Percentiles rank a stretch among this genome's conserved stretches.
Conservation (phyloP, 2,888 invertebrate species). For the Cryptocephalus moraei region DNA sequence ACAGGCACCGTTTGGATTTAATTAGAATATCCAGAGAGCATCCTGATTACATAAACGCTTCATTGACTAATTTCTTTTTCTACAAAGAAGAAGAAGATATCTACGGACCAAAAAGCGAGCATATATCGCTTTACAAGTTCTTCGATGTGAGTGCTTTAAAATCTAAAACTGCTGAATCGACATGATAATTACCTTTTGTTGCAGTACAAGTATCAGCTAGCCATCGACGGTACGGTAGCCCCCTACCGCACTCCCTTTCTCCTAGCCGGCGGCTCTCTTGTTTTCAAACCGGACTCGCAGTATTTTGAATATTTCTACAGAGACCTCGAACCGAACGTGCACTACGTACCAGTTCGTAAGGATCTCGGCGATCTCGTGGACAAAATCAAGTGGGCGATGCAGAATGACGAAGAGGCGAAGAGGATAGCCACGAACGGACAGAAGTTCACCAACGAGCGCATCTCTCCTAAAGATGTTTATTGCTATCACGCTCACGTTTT, state of each 20-base stretch:
- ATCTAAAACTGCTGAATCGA: background rate
- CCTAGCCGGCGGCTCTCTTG: conserved; percentile 74
- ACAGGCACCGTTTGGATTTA: conserved; percentile 72
- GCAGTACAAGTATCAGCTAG: conserved; percentile 91
- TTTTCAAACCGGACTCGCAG: conserved; percentile 87
- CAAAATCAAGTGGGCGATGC: conserved; percentile 65
- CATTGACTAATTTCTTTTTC: conserved; percentile 94
- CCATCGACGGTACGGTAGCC: conserved; percentile 93
- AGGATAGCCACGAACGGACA: conserved; percentile 57
- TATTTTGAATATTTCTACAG: conserved; percentile 93
- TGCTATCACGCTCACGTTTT: conserved; percentile 77
- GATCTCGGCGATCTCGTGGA: conserved; percentile 75
- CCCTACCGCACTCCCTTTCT: conserved; percentile 91
- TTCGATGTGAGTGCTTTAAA: conserved; percentile 64
- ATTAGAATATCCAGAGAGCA: conserved; percentile 64
- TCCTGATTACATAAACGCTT: conserved; percentile 79
- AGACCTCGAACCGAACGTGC: conserved; percentile 60
- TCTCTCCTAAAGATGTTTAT: conserved; percentile 74
- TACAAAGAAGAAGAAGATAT: conserved; percentile 72
- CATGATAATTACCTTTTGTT: conserved; percentile 23
- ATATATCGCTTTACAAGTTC: conserved; percentile 85
- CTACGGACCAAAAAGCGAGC: conserved; percentile 78
- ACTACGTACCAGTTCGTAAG: conserved; percentile 72
- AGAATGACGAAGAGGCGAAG: conserved; percentile 57
- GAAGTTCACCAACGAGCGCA: conserved; percentile 62